A percentile compares a stretch with the other conserved stretches of the same genome.
phyloP scores from a whole-genome alignment of 1,140 invertebrate genomes.

The Melanaphis sacchari region DNA sequence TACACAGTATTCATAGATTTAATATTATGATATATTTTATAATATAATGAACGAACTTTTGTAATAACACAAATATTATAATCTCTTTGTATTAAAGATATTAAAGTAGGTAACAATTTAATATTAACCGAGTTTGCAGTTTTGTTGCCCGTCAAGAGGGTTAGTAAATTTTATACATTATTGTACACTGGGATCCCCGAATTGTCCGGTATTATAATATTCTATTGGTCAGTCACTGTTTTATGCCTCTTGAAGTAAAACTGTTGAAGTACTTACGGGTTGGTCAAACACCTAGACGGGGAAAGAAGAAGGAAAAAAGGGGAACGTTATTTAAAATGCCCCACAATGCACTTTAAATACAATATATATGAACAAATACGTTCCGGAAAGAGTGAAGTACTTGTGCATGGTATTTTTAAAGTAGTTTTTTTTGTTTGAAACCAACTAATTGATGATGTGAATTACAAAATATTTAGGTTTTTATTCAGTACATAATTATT shows the following conservation, averaged over 20 bases:
- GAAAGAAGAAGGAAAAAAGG: neutral
- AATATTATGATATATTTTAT: neutral
- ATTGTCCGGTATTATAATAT: neutral
- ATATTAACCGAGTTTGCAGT: neutral
- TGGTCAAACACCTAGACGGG: neutral
- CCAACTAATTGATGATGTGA: neutral
- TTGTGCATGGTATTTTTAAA: neutral
- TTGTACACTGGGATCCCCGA: neutral
- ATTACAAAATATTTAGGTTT: neutral
- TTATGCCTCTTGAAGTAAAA: neutral
- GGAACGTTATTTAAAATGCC: neutral
- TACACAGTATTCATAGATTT: neutral
- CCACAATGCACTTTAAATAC: neutral
- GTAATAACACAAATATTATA: neutral
- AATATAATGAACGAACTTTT: constrained; percentile 1
- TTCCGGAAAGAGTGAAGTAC: neutral
- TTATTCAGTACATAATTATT: neutral
- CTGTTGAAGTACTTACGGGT: neutral
- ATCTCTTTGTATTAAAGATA: neutral
- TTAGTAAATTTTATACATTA: neutral
- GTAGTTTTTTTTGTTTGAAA: neutral
- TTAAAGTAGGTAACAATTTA: constrained; percentile 27
- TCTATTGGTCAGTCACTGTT: neutral
- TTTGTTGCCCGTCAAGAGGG: neutral
- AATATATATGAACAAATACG: neutral